phyloP scores from a whole-genome alignment of 2,888 invertebrate genomes.

The Drosophila hawaiiensis region DNA sequence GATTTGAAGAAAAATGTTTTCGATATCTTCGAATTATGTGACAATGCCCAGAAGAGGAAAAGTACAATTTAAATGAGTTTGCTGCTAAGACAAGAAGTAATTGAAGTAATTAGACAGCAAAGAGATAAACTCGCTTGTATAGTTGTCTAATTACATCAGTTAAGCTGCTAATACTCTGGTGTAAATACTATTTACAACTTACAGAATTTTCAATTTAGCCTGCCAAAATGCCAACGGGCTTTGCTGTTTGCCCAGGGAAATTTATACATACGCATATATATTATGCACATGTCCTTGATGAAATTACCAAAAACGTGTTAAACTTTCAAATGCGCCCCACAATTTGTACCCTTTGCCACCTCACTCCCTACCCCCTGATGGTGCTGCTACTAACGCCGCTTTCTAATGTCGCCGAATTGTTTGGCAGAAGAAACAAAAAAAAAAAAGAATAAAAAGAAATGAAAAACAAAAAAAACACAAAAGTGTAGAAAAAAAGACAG shows the following conservation, averaged over 20 bases:
- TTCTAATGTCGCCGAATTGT: slow-evolving; percentile 67
- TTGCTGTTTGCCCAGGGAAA: slow-evolving; percentile 5
- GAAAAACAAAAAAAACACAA: background rate
- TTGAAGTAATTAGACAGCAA: background rate
- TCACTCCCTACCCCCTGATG: background rate
- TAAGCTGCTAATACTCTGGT: background rate
- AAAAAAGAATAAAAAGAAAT: background rate
- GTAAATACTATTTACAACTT: slow-evolving; percentile 8
- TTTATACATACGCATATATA: slow-evolving; percentile 22
- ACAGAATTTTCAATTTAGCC: slow-evolving; percentile 1
- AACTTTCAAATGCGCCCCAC: slow-evolving; percentile 61
- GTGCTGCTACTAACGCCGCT: slow-evolving; percentile 11
- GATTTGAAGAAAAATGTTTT: background rate
- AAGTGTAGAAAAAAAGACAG: slow-evolving; percentile 7
- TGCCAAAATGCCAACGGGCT: slow-evolving; percentile 6
- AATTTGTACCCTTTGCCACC: slow-evolving; percentile 35
- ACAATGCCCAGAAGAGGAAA: background rate
- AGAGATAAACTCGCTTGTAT: background rate
- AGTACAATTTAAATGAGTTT: background rate
- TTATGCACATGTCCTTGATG: slow-evolving; percentile 65
- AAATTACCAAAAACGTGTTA: slow-evolving; percentile 74
- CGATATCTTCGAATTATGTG: background rate
- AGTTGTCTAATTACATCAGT: slow-evolving; percentile 18
- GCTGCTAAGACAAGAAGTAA: background rate
- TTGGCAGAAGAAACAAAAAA: slow-evolving; percentile 54